Conservation (phyloP, 2,888 invertebrate genomes). For the Aquatica leii region DNA sequence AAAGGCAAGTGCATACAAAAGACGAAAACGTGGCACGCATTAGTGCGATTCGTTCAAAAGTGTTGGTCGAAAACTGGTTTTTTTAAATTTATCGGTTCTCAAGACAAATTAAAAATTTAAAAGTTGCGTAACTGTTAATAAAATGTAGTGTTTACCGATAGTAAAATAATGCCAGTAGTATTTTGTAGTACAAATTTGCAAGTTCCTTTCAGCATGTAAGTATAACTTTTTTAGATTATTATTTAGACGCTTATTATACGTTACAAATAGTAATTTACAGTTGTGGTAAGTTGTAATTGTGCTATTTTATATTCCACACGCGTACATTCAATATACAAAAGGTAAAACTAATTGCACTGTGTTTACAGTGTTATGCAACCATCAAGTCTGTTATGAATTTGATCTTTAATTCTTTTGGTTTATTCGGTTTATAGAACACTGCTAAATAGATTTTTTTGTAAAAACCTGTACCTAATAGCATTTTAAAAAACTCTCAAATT, state of each 20-base stretch:
- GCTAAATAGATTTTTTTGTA: too few species aligned
- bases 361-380: too few species aligned
- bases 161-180: constrained; percentile 29
- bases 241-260: not conserved
- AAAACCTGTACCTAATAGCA: too few species aligned
- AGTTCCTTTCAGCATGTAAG: constrained; percentile 28
- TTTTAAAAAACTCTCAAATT: too few species aligned
- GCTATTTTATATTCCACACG: not conserved
- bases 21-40: constrained; percentile 12
- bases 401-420: too few species aligned
- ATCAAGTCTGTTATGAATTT: too few species aligned
- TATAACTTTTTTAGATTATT: not conserved
- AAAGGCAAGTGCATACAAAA: not conserved
- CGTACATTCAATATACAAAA: not conserved
- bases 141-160: constrained; percentile 30
- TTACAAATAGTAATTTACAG: too few species aligned
- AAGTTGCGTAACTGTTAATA: not conserved
- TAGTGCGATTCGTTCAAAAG: constrained; percentile 1
- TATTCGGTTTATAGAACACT: too few species aligned
- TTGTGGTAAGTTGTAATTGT: too few species aligned
- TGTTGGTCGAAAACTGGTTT: constrained; percentile 3
- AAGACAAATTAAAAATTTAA: too few species aligned
- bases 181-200: constrained; percentile 25
- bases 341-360: too few species aligned
- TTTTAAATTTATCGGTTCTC: not conserved